These are phyloP conservation scores for Allacma fusca DNA, from an alignment of 2,888 invertebrate species.

Conservation along the genomic window DNA sequence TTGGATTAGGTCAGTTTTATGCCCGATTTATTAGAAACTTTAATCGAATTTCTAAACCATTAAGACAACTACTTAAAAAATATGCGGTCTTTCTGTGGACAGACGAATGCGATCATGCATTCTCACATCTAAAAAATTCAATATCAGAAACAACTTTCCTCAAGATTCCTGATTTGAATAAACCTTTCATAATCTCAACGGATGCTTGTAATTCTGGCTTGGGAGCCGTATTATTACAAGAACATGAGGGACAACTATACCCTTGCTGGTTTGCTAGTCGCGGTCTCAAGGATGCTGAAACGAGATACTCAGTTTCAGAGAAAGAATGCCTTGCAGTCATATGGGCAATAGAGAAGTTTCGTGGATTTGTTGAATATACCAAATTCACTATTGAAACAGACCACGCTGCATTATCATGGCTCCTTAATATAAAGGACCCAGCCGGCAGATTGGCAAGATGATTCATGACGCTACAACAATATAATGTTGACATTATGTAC, in stretches of 20 bases:
- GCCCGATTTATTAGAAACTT: constrained; percentile 46
- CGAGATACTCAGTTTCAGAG: too few relatives aligned
- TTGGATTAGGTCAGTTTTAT: constrained; percentile 50
- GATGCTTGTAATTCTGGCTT: constrained; percentile 62
- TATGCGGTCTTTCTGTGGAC: constrained; percentile 43
- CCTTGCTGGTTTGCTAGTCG: constrained; percentile 60
- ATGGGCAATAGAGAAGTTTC: too few relatives aligned
- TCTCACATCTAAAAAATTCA: constrained; percentile 30
- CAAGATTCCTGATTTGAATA: constrained; percentile 55
- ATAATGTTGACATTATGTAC: constrained; percentile 64
- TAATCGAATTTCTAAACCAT: constrained; percentile 43
- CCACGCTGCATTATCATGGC: constrained; percentile 66
- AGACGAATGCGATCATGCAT: constrained; percentile 36
- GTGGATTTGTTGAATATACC: too few relatives aligned
- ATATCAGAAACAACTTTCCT: constrained; percentile 52
- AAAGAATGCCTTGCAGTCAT: too few relatives aligned
- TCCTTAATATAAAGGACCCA: constrained; percentile 64
- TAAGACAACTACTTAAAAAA: constrained; percentile 45
- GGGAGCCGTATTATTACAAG: constrained; percentile 62
- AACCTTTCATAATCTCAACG: constrained; percentile 59
- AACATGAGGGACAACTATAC: constrained; percentile 48
- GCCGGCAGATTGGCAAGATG: constrained; percentile 65
- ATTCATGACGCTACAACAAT: constrained; percentile 64
- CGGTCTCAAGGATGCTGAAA: too few relatives aligned
- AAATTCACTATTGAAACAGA: too few relatives aligned